Percentiles rank a stretch among this genome's conserved stretches.
Conservation (phyloP, 2,797 vertebrate genomes). For the Argya squamiceps region DNA sequence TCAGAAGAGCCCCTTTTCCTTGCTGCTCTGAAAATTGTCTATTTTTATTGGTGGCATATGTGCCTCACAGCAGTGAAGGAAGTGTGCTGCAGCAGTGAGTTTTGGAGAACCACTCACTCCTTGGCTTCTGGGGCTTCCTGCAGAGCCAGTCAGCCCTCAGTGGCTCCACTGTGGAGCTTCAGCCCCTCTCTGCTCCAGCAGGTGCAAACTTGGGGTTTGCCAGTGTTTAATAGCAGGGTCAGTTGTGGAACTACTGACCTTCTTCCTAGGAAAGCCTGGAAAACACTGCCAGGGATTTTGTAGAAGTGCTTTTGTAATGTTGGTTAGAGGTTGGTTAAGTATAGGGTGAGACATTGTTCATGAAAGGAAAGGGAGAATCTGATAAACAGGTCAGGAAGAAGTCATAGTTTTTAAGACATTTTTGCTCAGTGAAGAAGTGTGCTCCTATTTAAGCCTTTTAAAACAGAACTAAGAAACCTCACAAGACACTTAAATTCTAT, state of each 20-base stretch:
- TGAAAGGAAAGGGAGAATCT: neutral
- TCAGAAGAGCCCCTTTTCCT: neutral
- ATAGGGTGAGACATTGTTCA: neutral
- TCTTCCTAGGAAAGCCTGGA: neutral
- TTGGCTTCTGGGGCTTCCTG: neutral
- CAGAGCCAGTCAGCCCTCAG: neutral
- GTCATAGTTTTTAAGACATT: neutral
- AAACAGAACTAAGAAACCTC: neutral
- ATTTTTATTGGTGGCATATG: neutral
- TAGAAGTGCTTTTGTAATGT: neutral
- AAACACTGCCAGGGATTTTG: neutral
- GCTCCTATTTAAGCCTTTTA: neutral
- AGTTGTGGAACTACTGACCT: neutral
- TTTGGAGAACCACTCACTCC: fast-evolving
- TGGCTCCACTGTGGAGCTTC: neutral
- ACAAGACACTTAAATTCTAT: neutral
- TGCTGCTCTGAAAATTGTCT: neutral
- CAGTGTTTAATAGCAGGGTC: neutral
- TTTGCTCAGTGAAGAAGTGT: neutral
- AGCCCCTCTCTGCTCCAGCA: neutral
- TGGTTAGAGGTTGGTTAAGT: neutral
- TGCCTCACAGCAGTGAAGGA: neutral
- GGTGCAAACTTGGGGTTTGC: neutral
- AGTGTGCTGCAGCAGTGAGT: neutral
- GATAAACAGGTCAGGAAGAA: neutral